Evolutionary conservation across 2,888 invertebrate genomes (phyloP), one percentile per base, ranked within the genome.

Genomic region (Stenodema calcarata): DNA sequence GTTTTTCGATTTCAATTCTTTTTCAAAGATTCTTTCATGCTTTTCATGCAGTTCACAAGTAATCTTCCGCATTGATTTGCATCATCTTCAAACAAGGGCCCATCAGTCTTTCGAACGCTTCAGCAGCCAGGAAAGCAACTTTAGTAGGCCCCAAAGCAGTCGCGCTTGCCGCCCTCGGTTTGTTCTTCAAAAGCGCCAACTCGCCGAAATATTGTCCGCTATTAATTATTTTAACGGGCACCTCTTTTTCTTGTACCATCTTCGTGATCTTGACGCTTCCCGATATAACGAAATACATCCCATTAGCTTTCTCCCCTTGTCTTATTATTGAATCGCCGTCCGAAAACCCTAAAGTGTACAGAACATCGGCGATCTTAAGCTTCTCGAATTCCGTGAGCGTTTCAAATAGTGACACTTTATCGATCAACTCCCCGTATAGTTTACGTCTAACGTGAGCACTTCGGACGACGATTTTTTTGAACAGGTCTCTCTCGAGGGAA

Each of bases 271-370:
- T 95, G 91, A 98, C 96, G 91, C 95, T 94, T 88, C 99, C 99
- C 90, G 96, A 95, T 92, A 99, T 98, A 70, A 99, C 95, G 92
- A 99, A 98, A 93, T 97, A 99, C 98, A 99, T 99, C 89, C 98
- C 98, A 92, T 98, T 98, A 87, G 98, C 99, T 54, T 93, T 94
- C 91, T 98, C 98, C 28, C 98, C 94, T 93, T 99, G 98, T 90
- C 95, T 95, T 91, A 99, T 98, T 91, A 99, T 98, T 91, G 94
- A 93, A 90, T 96, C 95, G 88, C 95, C 95, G 91, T 95, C 93
- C 88, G 92, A 91, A 91, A 94, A 96, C 82, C 94, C 93, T 91
- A 95, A 95, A 89, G 98, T 95, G 89, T 95, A 93, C 89, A 99
- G 93, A 80, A 99, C 99, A 92, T 99, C 99, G 83, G 98, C 98